These are phyloP conservation scores for Syrmaticus mikado DNA, from an alignment of 2,113 vertebrate genomes.

Conservation along the genomic window DNA sequence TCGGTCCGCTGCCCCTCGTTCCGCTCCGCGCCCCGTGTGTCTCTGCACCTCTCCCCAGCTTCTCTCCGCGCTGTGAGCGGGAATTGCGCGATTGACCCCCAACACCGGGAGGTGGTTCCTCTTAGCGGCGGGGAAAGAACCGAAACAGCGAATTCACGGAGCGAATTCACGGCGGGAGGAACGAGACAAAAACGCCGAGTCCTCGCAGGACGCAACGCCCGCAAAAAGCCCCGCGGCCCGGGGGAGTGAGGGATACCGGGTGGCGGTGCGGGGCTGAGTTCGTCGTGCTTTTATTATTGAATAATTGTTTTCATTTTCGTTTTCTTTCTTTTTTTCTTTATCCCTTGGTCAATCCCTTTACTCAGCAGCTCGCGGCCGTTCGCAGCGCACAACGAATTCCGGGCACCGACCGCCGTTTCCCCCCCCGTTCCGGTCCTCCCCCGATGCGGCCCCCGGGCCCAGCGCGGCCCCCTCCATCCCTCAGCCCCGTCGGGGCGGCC, in stretches of 20 bases:
- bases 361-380: too few species aligned
- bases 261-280: not conserved
- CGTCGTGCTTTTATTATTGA: not conserved
- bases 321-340: too few species aligned
- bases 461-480: not conserved
- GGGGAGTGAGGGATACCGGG: not conserved
- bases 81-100: not conserved
- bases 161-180: not conserved
- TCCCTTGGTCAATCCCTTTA: too few species aligned
- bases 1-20: not conserved
- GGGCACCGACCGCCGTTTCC: not conserved
- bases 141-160: not conserved
- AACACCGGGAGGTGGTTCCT: not conserved
- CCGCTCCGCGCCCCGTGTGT: not conserved
- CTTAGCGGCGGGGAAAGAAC: not conserved
- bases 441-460: too few species aligned
- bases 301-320: too few species aligned
- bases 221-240: not conserved
- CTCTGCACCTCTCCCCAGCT: not conserved
- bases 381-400: not conserved
- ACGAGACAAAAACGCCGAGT: not conserved
- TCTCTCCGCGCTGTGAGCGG: not conserved
- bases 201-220: not conserved
- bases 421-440: too few species aligned
- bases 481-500: not conserved